These are phyloP conservation scores for Baronia brevicornis DNA, from an alignment of 2,888 invertebrate species.

Conservation along the genomic window DNA sequence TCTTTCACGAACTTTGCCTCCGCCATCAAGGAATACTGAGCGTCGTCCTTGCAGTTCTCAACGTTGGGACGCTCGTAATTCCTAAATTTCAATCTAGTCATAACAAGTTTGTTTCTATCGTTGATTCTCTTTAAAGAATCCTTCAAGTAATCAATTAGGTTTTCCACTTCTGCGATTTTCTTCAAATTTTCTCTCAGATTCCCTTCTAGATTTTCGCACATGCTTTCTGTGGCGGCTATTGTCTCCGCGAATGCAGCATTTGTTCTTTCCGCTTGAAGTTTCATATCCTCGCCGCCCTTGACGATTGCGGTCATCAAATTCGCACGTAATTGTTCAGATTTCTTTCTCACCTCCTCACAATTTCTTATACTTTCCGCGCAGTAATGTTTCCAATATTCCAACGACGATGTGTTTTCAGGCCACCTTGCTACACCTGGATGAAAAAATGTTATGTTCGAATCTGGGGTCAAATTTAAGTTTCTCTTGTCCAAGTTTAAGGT, in stretches of 20 bases:
- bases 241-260: slow-evolving; percentile 83
- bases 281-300: slow-evolving; percentile 87
- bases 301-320: slow-evolving; percentile 82
- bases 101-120: slow-evolving; percentile 86
- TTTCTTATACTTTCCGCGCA: slow-evolving; percentile 84
- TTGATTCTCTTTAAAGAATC: slow-evolving; percentile 82
- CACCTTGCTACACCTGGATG: slow-evolving; percentile 87
- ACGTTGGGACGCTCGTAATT: slow-evolving; percentile 82
- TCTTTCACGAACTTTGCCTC: slow-evolving; percentile 80
- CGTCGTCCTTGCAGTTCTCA: slow-evolving; percentile 88
- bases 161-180: slow-evolving; percentile 85
- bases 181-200: slow-evolving; percentile 82
- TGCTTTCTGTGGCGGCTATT: slow-evolving; percentile 82
- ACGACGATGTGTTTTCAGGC: slow-evolving; percentile 80
- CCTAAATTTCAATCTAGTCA: slow-evolving; percentile 86
- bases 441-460: slow-evolving; percentile 80
- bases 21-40: slow-evolving; percentile 83
- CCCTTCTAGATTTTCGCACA: slow-evolving; percentile 80
- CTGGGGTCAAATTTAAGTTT: slow-evolving; percentile 79
- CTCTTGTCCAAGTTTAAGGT: slow-evolving; percentile 82
- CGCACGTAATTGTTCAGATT: slow-evolving; percentile 80
- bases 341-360: slow-evolving; percentile 83
- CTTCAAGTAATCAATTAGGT: slow-evolving; percentile 80
- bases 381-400: slow-evolving; percentile 89
- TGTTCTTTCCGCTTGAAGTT: slow-evolving; percentile 88